Conservation (phyloP, 1,140 invertebrate species). For the Medauroidea extradentata region DNA sequence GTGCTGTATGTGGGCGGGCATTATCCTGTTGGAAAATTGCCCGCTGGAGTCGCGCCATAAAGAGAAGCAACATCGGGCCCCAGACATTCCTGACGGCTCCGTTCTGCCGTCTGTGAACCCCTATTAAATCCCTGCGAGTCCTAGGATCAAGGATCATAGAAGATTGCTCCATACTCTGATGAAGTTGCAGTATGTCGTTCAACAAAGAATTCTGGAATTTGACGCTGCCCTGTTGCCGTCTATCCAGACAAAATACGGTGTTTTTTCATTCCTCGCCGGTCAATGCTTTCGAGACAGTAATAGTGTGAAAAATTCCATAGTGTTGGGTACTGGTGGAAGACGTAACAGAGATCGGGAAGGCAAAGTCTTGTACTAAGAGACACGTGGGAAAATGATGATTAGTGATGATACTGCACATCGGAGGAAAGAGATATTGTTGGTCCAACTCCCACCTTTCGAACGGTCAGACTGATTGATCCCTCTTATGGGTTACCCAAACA, state of each 20-base stretch:
- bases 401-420: not conserved
- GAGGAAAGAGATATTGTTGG: not conserved
- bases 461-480: no score
- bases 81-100: not conserved
- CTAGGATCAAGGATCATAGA: not conserved
- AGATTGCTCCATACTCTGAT: not conserved
- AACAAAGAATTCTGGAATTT: no score
- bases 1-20: not conserved
- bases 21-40: slow-evolving; percentile 1
- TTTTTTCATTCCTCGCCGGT: not conserved
- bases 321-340: not conserved
- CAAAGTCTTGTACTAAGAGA: not conserved
- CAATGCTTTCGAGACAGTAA: not conserved
- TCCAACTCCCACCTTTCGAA: not conserved
- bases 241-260: not conserved
- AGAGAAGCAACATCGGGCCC: no score
- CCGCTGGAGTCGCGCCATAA: not conserved
- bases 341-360: not conserved
- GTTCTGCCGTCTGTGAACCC: not conserved
- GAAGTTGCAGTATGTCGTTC: not conserved
- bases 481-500: no score
- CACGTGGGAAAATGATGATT: not conserved
- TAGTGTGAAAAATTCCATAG: not conserved
- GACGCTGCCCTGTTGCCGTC: no score
- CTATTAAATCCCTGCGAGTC: not conserved